phyloP scores from a whole-genome alignment of 2,888 invertebrate species.

The Serrognathus titanus region DNA sequence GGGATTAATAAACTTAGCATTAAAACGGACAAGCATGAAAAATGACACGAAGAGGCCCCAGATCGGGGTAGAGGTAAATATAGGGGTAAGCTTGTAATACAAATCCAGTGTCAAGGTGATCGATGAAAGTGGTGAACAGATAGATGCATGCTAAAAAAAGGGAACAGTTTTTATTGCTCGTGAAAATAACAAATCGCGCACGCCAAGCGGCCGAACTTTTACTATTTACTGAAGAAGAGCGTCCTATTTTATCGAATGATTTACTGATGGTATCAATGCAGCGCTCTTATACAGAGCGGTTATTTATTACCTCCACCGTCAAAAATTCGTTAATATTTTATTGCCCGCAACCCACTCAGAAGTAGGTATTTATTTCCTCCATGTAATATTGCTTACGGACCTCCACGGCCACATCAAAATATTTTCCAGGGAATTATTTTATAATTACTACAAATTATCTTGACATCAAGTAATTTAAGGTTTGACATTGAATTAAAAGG shows the following conservation, averaged over 20 bases:
- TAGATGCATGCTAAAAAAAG: slow-evolving; percentile 46
- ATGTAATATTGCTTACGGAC: too few species aligned
- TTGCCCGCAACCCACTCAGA: too few species aligned
- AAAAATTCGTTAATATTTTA: not conserved
- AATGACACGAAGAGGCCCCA: slow-evolving; percentile 39
- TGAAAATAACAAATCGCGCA: slow-evolving; percentile 39
- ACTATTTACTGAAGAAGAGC: slow-evolving; percentile 10
- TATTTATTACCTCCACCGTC: not conserved
- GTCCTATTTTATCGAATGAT: slow-evolving; percentile 12
- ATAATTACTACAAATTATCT: too few species aligned
- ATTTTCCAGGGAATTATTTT: too few species aligned
- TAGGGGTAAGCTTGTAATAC: slow-evolving; percentile 36
- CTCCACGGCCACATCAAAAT: too few species aligned
- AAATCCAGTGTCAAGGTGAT: slow-evolving; percentile 47
- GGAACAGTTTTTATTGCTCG: slow-evolving; percentile 42
- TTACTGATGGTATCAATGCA: slow-evolving; percentile 7
- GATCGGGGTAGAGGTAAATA: slow-evolving; percentile 45
- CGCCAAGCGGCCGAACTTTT: slow-evolving; percentile 10
- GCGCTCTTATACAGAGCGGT: not conserved
- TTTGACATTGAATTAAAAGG: too few species aligned
- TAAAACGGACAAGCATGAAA: slow-evolving; percentile 27
- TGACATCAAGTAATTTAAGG: too few species aligned
- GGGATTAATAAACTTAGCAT: too few species aligned
- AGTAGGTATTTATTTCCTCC: too few species aligned
- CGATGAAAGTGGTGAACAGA: slow-evolving; percentile 41